A percentile compares a stretch with the other conserved stretches of the same genome.
Evolutionary conservation across 2,888 invertebrate species (phyloP).

Genomic region (Habrosyne pyritoides): DNA sequence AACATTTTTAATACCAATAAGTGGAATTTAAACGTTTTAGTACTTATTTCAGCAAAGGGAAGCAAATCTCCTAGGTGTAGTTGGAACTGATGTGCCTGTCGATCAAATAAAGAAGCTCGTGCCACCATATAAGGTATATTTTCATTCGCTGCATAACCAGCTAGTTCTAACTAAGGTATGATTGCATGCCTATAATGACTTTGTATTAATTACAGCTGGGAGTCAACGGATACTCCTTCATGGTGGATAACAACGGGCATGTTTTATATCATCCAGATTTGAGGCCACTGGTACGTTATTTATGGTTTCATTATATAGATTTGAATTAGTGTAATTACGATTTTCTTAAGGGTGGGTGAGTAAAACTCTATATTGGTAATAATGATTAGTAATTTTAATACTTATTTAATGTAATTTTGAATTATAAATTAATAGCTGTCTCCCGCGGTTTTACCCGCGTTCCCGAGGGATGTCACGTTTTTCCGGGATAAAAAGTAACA

Average conservation of each 20-base stretch:
- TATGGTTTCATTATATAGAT: no score
- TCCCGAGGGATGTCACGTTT: no score
- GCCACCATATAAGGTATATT: conserved; percentile 93
- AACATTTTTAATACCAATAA: no score
- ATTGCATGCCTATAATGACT: neutral
- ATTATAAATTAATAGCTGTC: no score
- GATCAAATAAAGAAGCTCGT: conserved; percentile 97
- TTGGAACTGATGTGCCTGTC: conserved; percentile 98
- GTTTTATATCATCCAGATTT: conserved; percentile 98
- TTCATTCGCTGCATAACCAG: neutral
- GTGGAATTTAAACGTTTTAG: no score
- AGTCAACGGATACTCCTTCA: conserved; percentile 97
- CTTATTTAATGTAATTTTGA: no score
- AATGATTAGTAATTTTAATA: no score
- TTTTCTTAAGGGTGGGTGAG: no score
- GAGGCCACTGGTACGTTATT: conserved; percentile 90
- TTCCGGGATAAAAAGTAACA: no score
- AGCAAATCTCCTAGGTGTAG: conserved; percentile 97
- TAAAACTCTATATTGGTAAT: no score
- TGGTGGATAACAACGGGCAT: conserved; percentile 98
- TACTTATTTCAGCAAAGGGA: conserved; percentile 87
- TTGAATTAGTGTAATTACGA: no score
- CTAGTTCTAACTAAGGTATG: neutral
- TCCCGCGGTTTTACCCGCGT: no score
- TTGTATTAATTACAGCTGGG: conserved; percentile 88